phyloP scores from a whole-genome alignment of 2,888 invertebrate species.

The Gisinianus flammeolus region DNA sequence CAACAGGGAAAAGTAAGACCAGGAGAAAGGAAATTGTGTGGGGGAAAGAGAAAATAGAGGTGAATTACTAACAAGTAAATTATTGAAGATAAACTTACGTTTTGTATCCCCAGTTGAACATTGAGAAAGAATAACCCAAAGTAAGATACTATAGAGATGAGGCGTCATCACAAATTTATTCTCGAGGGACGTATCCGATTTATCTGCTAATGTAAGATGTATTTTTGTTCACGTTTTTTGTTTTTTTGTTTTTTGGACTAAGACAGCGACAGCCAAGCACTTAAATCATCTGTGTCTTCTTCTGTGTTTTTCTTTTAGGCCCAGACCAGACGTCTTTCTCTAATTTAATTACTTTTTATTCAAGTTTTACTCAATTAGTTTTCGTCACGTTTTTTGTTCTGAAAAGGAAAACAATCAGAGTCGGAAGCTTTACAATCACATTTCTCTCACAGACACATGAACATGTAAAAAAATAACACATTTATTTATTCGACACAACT shows the following conservation, averaged over 20 bases:
- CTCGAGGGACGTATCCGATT: slow-evolving; percentile 13
- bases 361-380: slow-evolving; percentile 9
- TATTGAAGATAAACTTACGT: slow-evolving; percentile 22
- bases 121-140: slow-evolving; percentile 43
- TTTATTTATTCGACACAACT: too few species aligned
- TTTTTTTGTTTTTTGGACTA: not conserved
- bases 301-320: not conserved
- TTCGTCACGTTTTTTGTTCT: not conserved
- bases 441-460: not conserved
- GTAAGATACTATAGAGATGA: slow-evolving; percentile 38
- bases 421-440: not conserved
- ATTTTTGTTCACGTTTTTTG: not conserved
- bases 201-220: not conserved
- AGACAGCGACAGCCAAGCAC: too few species aligned
- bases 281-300: too few species aligned
- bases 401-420: not conserved
- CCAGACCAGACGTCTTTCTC: not conserved
- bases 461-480: too few species aligned
- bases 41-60: not conserved
- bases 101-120: slow-evolving; percentile 42
- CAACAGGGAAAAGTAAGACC: not conserved
- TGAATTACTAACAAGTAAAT: slow-evolving; percentile 3
- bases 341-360: slow-evolving; percentile 6
- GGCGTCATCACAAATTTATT: slow-evolving; percentile 40
- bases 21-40: not conserved